These are phyloP conservation scores for Synanthedon andrenaeformis DNA, from an alignment of 2,888 invertebrate species.

Conservation along the genomic window DNA sequence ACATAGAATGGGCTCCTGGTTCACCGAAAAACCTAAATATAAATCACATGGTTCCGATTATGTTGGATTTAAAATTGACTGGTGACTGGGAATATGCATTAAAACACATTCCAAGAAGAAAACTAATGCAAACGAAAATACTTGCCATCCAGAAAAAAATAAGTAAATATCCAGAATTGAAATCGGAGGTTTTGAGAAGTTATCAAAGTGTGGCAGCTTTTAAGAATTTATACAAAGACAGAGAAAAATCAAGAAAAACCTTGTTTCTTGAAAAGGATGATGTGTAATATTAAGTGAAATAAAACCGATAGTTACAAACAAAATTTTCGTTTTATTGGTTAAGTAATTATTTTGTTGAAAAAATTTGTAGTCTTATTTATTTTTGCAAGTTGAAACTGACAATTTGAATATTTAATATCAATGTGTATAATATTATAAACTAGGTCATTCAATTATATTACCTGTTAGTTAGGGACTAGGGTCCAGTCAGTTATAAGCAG, in stretches of 20 bases:
- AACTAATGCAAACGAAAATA: slow-evolving; percentile 69
- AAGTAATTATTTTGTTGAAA: too few species aligned
- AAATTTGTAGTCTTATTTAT: too few species aligned
- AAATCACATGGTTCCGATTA: slow-evolving; percentile 80
- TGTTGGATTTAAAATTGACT: slow-evolving; percentile 74
- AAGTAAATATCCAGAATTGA: slow-evolving; percentile 24
- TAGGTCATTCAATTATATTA: too few species aligned
- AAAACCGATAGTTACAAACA: neutral
- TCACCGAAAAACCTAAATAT: slow-evolving; percentile 84
- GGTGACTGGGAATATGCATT: slow-evolving; percentile 81
- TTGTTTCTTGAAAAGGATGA: slow-evolving; percentile 49
- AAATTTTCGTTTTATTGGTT: too few species aligned
- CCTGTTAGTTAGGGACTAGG: too few species aligned
- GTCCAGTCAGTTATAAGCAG: too few species aligned
- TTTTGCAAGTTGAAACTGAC: too few species aligned
- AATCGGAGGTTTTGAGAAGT: slow-evolving; percentile 28
- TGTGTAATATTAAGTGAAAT: slow-evolving; percentile 22
- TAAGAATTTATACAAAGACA: slow-evolving; percentile 17
- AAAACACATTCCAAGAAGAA: slow-evolving; percentile 78
- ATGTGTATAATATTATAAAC: too few species aligned
- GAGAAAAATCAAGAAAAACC: slow-evolving; percentile 30
- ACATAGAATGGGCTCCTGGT: slow-evolving; percentile 81
- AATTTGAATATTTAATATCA: too few species aligned
- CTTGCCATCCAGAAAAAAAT: slow-evolving; percentile 46
- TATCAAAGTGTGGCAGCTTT: slow-evolving; percentile 19